Evolutionary conservation across 37 sponge, comb jelly and placozoan genomes (phyloP), one percentile per base, ranked within the genome.

Genomic region (Hormiphora californensis): DNA sequence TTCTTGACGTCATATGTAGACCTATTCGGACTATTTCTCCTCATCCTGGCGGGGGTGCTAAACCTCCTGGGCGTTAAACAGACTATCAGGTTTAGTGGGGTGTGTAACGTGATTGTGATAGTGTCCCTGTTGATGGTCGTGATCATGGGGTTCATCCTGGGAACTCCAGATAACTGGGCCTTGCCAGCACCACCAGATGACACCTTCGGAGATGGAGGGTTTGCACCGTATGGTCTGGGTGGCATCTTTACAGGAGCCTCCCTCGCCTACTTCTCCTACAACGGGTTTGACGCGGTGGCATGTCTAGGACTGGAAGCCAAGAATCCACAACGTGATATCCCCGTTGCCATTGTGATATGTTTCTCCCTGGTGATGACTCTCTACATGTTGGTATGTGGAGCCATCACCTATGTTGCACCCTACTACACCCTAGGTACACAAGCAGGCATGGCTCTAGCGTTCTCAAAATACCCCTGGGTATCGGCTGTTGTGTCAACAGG

Each of bases 271-370:
- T 73, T 73, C 46, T 73, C 81, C 15, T 73, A 73, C 25, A 46
- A 46, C 17, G 81, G 81, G 25, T 73, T 73, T 73, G 81, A 73
- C 23, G 81, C 81, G 21, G 43, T 73, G 0, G 81, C 81, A 12
- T 73, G 81, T 73, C 23, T 73, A 21, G 81, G 81, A 11, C 43
- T 43, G 40, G 81, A 73, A 41, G 81, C 81, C 44, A 39, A 28
- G 23, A 73, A 73, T 36, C 81, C 81, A n/a, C 81, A 73, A 28
- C 40, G 43, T n/a, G 81, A 73, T 46, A 73, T 73, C 8, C 81
- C 81, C 0, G 38, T 73, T 21, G 40, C 81, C 46, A 73, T 73
- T 8, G 36, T 73, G 9, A 43, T 73, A 4, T 43, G 46, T 9
- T 73, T 73, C 38, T 22, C 46, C 8, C 43, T 73, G 44, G 38